phyloP scores from a whole-genome alignment of 2,888 invertebrate genomes.

The Tachina grossa region DNA sequence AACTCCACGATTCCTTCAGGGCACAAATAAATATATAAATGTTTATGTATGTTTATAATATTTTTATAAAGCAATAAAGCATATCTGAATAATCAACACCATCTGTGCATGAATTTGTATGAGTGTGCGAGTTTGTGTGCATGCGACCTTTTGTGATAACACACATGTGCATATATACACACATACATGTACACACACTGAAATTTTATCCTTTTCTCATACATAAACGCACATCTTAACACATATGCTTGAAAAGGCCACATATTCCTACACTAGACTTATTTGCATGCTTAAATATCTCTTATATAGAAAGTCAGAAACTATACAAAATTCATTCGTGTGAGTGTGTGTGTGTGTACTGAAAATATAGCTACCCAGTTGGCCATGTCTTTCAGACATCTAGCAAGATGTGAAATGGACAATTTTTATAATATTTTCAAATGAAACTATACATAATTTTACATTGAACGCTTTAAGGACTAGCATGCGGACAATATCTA shows the following conservation, averaged over 20 bases:
- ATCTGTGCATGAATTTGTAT: constrained; percentile 39
- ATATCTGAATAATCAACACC: constrained; percentile 62
- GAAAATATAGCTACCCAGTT: background rate
- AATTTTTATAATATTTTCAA: too few relatives aligned
- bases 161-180: constrained; percentile 12
- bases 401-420: background rate
- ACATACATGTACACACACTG: constrained; percentile 8
- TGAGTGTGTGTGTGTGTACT: background rate
- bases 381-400: background rate
- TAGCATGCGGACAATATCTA: too few relatives aligned
- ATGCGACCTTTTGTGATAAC: constrained; percentile 56
- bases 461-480: too few relatives aligned
- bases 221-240: background rate
- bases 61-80: constrained; percentile 51
- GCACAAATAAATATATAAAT: background rate
- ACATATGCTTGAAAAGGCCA: background rate
- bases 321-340: constrained; percentile 4
- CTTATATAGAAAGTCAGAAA: constrained; percentile 17
- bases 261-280: background rate
- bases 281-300: constrained; percentile 39
- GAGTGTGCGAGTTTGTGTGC: background rate
- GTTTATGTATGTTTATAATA: background rate
- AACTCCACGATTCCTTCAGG: too few relatives aligned
- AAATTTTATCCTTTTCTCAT: constrained; percentile 49
- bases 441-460: too few relatives aligned